Evolutionary conservation across 1,140 invertebrate genomes (phyloP).

Genomic region (Neuroterus valhalla): DNA sequence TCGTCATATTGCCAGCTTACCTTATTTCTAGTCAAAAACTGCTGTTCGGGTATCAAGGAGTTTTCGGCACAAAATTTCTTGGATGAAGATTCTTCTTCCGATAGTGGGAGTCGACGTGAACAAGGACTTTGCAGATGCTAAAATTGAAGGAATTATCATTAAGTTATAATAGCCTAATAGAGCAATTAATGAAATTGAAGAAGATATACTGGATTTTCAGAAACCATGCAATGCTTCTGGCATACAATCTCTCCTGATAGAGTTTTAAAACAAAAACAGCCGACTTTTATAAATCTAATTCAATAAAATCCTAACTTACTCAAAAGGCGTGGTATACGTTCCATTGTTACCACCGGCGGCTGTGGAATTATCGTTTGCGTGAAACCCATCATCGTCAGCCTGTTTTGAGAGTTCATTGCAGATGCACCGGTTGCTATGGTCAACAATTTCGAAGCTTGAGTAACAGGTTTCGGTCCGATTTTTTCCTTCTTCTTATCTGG

Average conservation of each 20-base stretch:
- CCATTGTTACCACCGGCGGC: conserved; percentile 81
- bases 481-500: conserved; percentile 96
- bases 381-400: conserved; percentile 75
- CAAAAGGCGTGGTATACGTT: conserved; percentile 75
- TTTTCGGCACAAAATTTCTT: conserved; percentile 96
- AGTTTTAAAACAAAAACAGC: background rate
- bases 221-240: no score
- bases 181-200: background rate
- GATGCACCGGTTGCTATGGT: conserved; percentile 71
- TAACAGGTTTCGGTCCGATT: conserved; percentile 87
- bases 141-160: conserved; percentile 49
- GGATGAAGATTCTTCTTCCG: conserved; percentile 88
- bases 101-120: conserved; percentile 71
- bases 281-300: background rate
- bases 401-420: conserved; percentile 74
- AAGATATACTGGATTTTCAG: no score
- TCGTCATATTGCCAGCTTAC: conserved; percentile 61
- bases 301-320: conserved; percentile 7
- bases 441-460: conserved; percentile 66
- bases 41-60: conserved; percentile 90
- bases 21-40: conserved; percentile 85
- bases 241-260: no score
- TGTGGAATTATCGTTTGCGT: conserved; percentile 77
- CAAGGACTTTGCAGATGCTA: conserved; percentile 75
- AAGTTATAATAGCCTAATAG: no score